Evolutionary conservation across 2,888 invertebrate species (phyloP).

Genomic region (Pseudococcus viburni): DNA sequence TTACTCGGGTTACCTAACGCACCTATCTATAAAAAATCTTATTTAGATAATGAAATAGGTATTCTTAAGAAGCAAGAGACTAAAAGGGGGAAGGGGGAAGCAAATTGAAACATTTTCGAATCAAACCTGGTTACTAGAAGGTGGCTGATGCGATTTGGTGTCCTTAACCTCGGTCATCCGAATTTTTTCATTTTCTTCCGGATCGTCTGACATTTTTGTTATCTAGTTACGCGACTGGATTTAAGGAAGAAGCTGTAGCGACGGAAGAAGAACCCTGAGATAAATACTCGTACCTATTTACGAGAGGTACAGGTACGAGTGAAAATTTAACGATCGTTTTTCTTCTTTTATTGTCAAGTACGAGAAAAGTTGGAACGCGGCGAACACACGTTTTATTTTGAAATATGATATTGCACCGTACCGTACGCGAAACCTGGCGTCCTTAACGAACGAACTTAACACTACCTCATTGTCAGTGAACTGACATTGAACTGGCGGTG

Average conservation of each 20-base stretch:
- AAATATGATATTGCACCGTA: not conserved
- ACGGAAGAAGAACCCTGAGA: not conserved
- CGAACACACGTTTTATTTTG: not conserved
- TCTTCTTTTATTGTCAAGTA: not conserved
- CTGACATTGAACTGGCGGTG: conserved; percentile 61
- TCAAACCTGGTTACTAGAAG: conserved; percentile 21
- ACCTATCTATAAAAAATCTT: too few species aligned
- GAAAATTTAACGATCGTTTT: conserved; percentile 1
- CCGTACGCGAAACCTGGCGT: conserved; percentile 39
- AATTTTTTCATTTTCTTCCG: conserved; percentile 62
- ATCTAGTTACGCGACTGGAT: not conserved
- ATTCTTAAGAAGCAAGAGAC: not conserved
- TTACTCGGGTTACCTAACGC: too few species aligned
- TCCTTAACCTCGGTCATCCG: conserved; percentile 60
- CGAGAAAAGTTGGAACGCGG: not conserved
- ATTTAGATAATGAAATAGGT: too few species aligned
- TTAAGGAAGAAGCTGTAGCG: not conserved
- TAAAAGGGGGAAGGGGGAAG: not conserved
- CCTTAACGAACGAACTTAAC: conserved; percentile 48
- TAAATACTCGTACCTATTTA: not conserved
- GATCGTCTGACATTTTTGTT: conserved; percentile 23
- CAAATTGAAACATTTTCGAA: not conserved
- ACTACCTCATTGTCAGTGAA: conserved; percentile 61
- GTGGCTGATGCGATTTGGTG: not conserved
- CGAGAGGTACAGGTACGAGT: not conserved